Evolutionary conservation across 1,140 invertebrate species (phyloP).

Genomic region (Cyphomyrmex costatus): DNA sequence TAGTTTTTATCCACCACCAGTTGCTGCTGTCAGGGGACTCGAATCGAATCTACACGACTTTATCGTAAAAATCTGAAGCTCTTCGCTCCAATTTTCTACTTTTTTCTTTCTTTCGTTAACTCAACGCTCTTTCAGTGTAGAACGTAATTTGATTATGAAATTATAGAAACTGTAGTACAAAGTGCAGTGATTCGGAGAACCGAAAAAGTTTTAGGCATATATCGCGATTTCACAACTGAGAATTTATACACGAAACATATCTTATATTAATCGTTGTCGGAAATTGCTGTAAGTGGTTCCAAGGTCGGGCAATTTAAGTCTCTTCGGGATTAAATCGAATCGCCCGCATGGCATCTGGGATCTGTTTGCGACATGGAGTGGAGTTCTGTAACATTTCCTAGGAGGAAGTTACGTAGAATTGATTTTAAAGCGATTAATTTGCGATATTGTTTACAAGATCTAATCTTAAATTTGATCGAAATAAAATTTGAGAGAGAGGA

Average conservation of each 20-base stretch:
- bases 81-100: conserved; percentile 48
- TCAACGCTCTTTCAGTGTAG: conserved; percentile 58
- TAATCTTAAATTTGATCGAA: background rate
- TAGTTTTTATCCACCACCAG: conserved; percentile 74
- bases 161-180: conserved; percentile 23
- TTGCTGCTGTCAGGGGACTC: conserved; percentile 73
- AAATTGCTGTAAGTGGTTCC: conserved; percentile 68
- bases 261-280: conserved; percentile 56
- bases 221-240: conserved; percentile 31
- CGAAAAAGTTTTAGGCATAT: background rate
- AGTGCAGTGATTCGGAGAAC: conserved; percentile 45
- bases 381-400: conserved; percentile 18
- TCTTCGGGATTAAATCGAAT: conserved; percentile 30
- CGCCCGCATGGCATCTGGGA: background rate
- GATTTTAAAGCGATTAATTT: conserved; percentile 36
- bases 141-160: conserved; percentile 69
- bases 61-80: conserved; percentile 77
- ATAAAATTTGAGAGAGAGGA: background rate
- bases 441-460: background rate
- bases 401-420: conserved; percentile 21
- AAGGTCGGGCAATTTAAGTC: conserved; percentile 72
- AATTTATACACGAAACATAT: conserved; percentile 29
- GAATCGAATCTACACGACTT: conserved; percentile 72
- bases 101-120: conserved; percentile 27
- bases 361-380: background rate